Percentiles rank a stretch among this genome's conserved stretches.
Conservation (phyloP, 2,113 vertebrate species). For the Caranx melampygus region DNA sequence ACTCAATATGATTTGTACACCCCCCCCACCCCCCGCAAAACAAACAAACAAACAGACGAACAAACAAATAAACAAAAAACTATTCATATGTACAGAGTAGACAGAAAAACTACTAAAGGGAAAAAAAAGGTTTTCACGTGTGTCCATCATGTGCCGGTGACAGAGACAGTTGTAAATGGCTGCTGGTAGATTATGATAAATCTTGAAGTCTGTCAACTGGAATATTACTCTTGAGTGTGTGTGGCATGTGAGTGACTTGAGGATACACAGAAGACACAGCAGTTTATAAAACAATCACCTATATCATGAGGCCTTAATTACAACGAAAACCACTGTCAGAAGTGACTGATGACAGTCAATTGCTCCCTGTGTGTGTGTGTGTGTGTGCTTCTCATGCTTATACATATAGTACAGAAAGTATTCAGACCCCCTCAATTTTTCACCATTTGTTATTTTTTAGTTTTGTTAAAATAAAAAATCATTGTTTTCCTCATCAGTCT, state of each 20-base stretch:
- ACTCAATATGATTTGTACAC: no score
- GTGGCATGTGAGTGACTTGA: conserved; percentile 18
- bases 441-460: no score
- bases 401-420: no score
- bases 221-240: conserved; percentile 23
- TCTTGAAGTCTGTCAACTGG: conserved; percentile 42
- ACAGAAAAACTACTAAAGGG: background rate
- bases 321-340: conserved; percentile 23
- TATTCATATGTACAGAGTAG: background rate
- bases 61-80: no score
- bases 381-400: background rate
- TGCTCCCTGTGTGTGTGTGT: conserved; percentile 3
- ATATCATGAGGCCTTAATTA: conserved; percentile 28
- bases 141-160: conserved; percentile 4
- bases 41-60: no score
- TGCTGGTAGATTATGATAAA: conserved; percentile 36
- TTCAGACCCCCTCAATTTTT: no score
- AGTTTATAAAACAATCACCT: conserved; percentile 50
- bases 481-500: no score
- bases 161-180: conserved; percentile 14
- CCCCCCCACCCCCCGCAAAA: no score
- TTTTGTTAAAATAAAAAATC: no score
- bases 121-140: background rate
- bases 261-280: conserved; percentile 23
- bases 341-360: conserved; percentile 28